Conservation (phyloP, 1,140 invertebrate genomes). For the Aphelinus certus region DNA sequence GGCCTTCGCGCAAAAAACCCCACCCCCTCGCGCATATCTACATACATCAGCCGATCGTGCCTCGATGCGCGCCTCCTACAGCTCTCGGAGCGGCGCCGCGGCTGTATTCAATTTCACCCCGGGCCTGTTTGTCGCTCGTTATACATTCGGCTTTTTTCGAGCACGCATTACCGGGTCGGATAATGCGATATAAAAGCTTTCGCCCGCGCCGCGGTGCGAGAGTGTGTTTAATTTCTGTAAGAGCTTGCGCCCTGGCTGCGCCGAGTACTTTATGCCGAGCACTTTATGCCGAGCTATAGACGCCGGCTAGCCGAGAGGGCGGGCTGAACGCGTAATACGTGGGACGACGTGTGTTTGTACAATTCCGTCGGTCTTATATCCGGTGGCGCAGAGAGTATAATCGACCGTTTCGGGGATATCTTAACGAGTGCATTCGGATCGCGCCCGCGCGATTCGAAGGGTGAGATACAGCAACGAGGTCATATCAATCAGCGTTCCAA, state of each 20-base stretch:
- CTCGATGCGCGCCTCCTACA: not conserved
- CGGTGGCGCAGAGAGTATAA: no score
- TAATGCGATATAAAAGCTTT: constrained; percentile 41
- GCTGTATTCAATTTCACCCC: not conserved
- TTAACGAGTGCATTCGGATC: no score
- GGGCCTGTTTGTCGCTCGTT: constrained; percentile 41
- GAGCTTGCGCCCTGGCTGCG: constrained; percentile 2
- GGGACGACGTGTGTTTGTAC: no score
- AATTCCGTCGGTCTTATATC: no score
- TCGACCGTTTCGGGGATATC: no score
- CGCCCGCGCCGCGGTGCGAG: not conserved
- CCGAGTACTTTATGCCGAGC: constrained; percentile 3
- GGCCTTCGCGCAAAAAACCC: not conserved
- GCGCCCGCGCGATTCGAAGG: no score
- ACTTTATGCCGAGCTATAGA: no score
- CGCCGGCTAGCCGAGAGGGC: no score
- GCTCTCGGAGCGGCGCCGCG: constrained; percentile 11
- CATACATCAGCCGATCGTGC: constrained; percentile 14
- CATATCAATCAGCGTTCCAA: no score
- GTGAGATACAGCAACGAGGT: no score
- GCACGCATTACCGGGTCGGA: constrained; percentile 20
- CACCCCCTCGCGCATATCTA: constrained; percentile 2
- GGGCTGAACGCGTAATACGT: no score
- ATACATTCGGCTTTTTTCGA: constrained; percentile 20
- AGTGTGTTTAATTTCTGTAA: constrained; percentile 23